Percentiles rank a stretch among this genome's conserved stretches.
Conservation (phyloP, 2,888 invertebrate species). For the Furcula furcula region DNA sequence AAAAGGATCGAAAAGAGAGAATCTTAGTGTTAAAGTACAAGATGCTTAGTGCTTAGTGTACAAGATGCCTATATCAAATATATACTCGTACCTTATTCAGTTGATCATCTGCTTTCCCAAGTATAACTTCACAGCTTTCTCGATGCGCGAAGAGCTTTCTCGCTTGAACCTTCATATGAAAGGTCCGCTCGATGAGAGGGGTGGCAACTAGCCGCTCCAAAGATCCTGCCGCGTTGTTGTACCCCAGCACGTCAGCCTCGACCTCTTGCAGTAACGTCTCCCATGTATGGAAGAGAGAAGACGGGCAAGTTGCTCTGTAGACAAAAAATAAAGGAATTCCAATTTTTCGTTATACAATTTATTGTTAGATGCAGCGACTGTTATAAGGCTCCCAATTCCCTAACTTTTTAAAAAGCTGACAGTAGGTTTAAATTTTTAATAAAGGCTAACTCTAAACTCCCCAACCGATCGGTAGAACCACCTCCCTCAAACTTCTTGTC, state of each 20-base stretch:
- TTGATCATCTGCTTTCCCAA: conserved; percentile 88
- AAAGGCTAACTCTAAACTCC: too few species aligned
- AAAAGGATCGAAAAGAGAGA: too few species aligned
- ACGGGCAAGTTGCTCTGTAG: conserved; percentile 87
- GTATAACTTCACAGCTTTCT: conserved; percentile 93
- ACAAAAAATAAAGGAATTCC: conserved; percentile 18
- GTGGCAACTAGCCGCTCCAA: conserved; percentile 90
- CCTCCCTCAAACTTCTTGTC: too few species aligned
- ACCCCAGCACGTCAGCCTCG: conserved; percentile 93
- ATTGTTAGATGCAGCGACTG: too few species aligned
- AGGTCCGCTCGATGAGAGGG: conserved; percentile 92
- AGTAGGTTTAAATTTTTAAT: too few species aligned
- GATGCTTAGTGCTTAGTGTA: too few species aligned
- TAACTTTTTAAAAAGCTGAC: too few species aligned
- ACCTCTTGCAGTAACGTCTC: conserved; percentile 94
- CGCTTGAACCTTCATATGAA: conserved; percentile 94
- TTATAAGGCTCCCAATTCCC: too few species aligned
- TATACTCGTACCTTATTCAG: conserved; percentile 67
- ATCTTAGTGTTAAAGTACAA: too few species aligned
- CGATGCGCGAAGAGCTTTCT: conserved; percentile 94
- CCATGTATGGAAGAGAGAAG: conserved; percentile 93
- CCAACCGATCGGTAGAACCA: too few species aligned
- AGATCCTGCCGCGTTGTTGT: conserved; percentile 91
- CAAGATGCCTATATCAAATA: too few species aligned
- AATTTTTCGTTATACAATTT: too few species aligned